Conservation (phyloP, 2,113 vertebrate species). For the Sebastes fasciatus region DNA sequence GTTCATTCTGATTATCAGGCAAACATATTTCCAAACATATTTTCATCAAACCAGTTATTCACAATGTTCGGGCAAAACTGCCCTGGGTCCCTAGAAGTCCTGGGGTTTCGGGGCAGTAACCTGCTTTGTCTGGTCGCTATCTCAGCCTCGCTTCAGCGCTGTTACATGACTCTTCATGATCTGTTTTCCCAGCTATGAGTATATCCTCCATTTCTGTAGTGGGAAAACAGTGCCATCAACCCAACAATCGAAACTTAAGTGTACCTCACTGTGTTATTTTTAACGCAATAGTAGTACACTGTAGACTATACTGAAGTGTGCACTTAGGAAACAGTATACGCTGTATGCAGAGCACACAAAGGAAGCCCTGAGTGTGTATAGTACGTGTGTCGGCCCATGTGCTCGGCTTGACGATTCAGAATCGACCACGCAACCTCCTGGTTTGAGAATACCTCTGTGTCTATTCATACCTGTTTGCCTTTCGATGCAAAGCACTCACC, state of each 20-base stretch:
- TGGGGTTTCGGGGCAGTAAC: too few relatives aligned
- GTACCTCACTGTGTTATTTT: neutral
- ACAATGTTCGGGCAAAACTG: neutral
- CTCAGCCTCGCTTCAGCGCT: neutral
- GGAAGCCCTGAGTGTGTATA: too few relatives aligned
- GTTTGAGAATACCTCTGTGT: neutral
- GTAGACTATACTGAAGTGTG: neutral
- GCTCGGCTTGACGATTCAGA: neutral
- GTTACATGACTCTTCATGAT: neutral
- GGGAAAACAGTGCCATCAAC: neutral
- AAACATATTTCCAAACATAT: conserved; percentile 9
- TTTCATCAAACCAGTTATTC: neutral
- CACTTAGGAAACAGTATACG: neutral
- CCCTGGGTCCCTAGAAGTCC: neutral
- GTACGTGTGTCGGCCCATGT: neutral
- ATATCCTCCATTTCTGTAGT: neutral
- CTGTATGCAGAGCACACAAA: neutral
- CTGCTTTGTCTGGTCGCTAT: neutral
- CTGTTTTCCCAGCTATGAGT: neutral
- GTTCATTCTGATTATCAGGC: neutral
- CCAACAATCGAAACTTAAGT: neutral
- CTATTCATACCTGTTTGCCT: conserved; percentile 23
- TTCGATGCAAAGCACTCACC: conserved; percentile 16
- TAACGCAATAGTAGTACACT: neutral
- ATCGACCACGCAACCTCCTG: neutral